Conservation (phyloP, 2,797 vertebrate genomes). For the Peromyscus melanophrys region DNA sequence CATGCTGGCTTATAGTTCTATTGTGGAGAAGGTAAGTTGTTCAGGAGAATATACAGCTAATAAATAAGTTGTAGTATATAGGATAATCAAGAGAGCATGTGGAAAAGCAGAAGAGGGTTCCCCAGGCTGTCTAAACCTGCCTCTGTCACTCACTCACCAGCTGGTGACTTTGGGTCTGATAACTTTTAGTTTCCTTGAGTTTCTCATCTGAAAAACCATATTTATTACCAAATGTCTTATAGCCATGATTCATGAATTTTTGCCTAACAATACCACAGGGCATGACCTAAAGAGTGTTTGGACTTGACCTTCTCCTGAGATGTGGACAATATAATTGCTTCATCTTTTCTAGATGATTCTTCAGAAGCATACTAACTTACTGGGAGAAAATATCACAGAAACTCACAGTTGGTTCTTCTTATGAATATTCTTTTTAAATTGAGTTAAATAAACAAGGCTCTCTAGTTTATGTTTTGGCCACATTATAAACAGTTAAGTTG, state of each 20-base stretch:
- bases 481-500: conserved; percentile 14
- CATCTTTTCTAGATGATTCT: conserved; percentile 3
- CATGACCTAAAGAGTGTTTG: neutral
- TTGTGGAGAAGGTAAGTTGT: neutral
- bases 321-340: neutral
- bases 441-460: neutral
- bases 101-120: neutral
- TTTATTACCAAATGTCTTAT: neutral
- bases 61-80: neutral
- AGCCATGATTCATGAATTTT: neutral
- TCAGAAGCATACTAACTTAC: neutral
- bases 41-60: neutral
- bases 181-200: neutral
- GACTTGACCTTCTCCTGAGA: neutral
- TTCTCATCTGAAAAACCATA: conserved; percentile 42
- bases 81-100: neutral
- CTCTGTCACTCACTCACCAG: neutral
- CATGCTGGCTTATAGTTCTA: neutral
- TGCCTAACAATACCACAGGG: neutral
- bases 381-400: neutral
- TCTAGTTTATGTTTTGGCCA: neutral
- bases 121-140: neutral
- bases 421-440: neutral
- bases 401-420: neutral
- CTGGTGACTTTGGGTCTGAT: neutral